These are phyloP conservation scores for Electrophaes corylata DNA, from an alignment of 2,888 invertebrate genomes.

Conservation along the genomic window DNA sequence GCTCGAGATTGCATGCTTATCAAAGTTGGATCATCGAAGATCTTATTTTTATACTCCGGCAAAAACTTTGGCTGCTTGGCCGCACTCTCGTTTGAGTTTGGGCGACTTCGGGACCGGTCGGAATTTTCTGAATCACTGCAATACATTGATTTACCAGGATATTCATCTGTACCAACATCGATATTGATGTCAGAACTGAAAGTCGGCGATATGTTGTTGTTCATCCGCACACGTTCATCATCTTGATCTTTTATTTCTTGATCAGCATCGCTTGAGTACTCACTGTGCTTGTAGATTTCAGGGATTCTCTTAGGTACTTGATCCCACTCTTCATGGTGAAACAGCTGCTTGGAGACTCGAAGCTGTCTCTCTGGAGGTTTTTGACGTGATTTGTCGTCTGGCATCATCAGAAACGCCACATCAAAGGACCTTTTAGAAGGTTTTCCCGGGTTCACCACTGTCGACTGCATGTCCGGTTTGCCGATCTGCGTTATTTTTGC, in stretches of 20 bases:
- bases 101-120: constrained; percentile 76
- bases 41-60: constrained; percentile 82
- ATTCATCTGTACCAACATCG: constrained; percentile 81
- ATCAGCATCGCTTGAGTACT: constrained; percentile 68
- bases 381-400: constrained; percentile 91
- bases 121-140: constrained; percentile 81
- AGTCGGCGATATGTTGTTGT: constrained; percentile 77
- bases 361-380: constrained; percentile 84
- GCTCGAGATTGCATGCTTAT: constrained; percentile 81
- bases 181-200: constrained; percentile 80
- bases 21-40: constrained; percentile 85
- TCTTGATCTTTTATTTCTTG: constrained; percentile 70
- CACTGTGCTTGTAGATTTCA: constrained; percentile 76
- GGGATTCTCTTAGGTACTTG: constrained; percentile 69
- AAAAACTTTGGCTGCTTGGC: constrained; percentile 80
- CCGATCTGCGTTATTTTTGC: constrained; percentile 75
- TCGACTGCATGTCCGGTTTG: constrained; percentile 70
- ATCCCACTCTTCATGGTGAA: constrained; percentile 78
- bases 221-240: constrained; percentile 70
- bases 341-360: constrained; percentile 79
- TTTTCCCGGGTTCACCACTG: constrained; percentile 66
- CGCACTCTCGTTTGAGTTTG: constrained; percentile 83
- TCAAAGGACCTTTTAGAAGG: constrained; percentile 92
- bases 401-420: constrained; percentile 95
- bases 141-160: constrained; percentile 75